A percentile compares a stretch with the other conserved stretches of the same genome.
Conservation (phyloP, 2,888 invertebrate genomes). For the Willowsia nigromaculata region DNA sequence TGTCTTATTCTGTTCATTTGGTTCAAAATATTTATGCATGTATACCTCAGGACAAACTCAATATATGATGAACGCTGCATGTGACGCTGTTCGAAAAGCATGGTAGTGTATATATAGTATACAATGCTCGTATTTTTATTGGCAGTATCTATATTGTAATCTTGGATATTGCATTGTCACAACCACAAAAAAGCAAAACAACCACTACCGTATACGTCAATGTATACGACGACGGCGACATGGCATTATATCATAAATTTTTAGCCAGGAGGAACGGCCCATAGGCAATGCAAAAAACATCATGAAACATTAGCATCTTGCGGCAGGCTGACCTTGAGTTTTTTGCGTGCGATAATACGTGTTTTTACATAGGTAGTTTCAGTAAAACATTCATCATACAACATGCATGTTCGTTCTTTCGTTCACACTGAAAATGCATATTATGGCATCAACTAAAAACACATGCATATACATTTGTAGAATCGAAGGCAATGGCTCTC, state of each 20-base stretch:
- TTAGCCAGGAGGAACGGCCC: conserved; percentile 51
- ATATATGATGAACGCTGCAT: too few relatives aligned
- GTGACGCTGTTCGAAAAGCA: too few relatives aligned
- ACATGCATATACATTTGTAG: background rate
- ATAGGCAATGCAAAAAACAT: conserved; percentile 39
- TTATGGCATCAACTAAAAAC: background rate
- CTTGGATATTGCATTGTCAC: background rate
- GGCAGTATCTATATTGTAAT: background rate
- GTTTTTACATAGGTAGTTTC: conserved; percentile 66
- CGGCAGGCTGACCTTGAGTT: conserved; percentile 76
- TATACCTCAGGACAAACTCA: too few relatives aligned
- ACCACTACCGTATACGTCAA: conserved; percentile 46
- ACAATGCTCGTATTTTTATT: background rate
- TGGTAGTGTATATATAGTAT: background rate
- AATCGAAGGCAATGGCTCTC: conserved; percentile 22
- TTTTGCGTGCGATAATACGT: conserved; percentile 69
- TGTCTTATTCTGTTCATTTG: background rate
- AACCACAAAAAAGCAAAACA: conserved; percentile 8
- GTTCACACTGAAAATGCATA: too few relatives aligned
- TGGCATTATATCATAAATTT: conserved; percentile 34
- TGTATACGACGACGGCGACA: conserved; percentile 3
- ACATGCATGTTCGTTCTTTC: too few relatives aligned
- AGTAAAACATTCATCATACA: background rate
- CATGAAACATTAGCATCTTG: conserved; percentile 37
- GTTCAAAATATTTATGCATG: too few relatives aligned